Evolutionary conservation across 1,140 invertebrate genomes (phyloP).

Genomic region (Diabrotica virgifera): DNA sequence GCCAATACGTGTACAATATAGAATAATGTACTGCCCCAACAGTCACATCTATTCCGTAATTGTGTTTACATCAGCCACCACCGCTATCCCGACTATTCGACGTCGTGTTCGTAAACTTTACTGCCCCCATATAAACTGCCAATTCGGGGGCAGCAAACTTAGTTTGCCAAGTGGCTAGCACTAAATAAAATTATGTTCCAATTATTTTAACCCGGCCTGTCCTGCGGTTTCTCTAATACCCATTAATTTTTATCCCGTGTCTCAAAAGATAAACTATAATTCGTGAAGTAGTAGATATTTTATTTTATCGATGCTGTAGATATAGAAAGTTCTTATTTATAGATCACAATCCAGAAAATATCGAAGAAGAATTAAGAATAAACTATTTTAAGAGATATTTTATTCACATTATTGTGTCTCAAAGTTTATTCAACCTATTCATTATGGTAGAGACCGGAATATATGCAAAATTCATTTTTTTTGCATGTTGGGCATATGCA

Average conservation of each 20-base stretch:
- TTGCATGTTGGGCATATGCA: no score
- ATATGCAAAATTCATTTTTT: no score
- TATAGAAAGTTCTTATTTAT: no score
- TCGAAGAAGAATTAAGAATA: no score
- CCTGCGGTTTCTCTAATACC: constrained; percentile 1
- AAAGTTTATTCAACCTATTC: no score
- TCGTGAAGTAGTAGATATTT: no score
- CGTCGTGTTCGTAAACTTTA: constrained; percentile 34
- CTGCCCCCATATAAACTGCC: constrained; percentile 26
- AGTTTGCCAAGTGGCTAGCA: constrained; percentile 28
- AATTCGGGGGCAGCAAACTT: constrained; percentile 26
- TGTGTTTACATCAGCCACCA: constrained; percentile 33
- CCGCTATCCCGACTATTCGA: constrained; percentile 29
- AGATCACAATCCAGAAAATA: no score
- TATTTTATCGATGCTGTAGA: no score
- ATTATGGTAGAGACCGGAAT: no score
- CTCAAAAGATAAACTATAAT: neutral
- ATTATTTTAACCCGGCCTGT: constrained; percentile 23
- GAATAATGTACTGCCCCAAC: constrained; percentile 33
- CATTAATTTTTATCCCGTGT: neutral
- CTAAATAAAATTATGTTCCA: constrained; percentile 34
- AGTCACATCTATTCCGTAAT: constrained; percentile 36
- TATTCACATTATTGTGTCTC: no score
- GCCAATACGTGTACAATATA: constrained; percentile 35
- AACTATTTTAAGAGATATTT: no score